Base-by-base conservation (phyloP, 1,140 invertebrate genomes). In the Drosophila kohkoa region DNA sequence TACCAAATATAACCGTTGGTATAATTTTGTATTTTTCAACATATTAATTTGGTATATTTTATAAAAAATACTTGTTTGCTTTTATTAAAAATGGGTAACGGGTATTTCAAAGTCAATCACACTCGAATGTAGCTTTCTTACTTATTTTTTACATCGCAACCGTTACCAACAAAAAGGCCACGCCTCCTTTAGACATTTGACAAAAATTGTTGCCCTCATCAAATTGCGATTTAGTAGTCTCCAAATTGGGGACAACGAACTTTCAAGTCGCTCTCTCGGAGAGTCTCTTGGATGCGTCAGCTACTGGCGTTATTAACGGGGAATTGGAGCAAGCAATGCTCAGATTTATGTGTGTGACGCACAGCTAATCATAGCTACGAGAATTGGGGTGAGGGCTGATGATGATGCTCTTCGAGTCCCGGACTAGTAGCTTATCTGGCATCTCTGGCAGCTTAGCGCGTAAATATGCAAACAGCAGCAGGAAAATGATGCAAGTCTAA, bases 221-320 rank as follows among this genome's bases (percentile, higher is more conserved):
- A 70, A 70, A 75, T 69, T 69, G 71, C 57, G 43, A 69, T 68
- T 60, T 59, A 75, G 15, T 52, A 74, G n/a, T 5, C n/a, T 13
- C 41, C n/a, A 65, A 59, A 85, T 64, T 70, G 81, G 49, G 88
- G 86, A 66, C 83, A 91, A 91, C 69, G 89, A 91, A 85, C 88
- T 89, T 48, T 78, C 54, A 49, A 52, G 35, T 16, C 41, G 10
- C 8, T 15, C 51, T 28, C 49, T 43, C 54, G 15, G 54, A 25
- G 32, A 57, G 38, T 28, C 20, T 16, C 52, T 38, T 11, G 13
- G 3, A 45, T 63, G 38, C 49, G 52, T 45, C 57, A 69, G 35
- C 60, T 62, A 45, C 30, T 62, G 54, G 48, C 51, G 78, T 75
- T 74, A 75, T 80, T 78, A 78, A 32, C 69, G 52, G 58, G 41